Conservation (phyloP, 2,113 vertebrate genomes). For the Myrmecophaga tridactyla region DNA sequence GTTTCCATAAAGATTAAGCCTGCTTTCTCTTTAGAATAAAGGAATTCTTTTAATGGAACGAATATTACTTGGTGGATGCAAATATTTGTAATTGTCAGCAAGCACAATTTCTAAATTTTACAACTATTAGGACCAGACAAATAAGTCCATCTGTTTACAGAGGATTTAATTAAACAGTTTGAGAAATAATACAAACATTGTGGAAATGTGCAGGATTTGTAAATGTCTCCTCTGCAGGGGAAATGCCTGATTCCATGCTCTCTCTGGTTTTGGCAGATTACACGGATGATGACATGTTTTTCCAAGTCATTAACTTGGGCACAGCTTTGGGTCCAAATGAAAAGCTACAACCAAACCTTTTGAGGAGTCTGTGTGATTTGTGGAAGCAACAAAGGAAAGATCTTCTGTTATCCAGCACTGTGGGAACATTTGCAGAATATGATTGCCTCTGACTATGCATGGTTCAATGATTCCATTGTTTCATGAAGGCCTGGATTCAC, state of each 20-base stretch:
- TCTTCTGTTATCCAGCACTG: constrained; percentile 21
- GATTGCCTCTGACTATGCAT: constrained; percentile 26
- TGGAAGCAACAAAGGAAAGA: constrained; percentile 49
- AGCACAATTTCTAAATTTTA: constrained; percentile 28
- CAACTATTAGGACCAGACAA: constrained; percentile 58
- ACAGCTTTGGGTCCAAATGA: constrained; percentile 61
- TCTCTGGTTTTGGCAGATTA: constrained; percentile 61
- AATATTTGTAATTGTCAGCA: constrained; percentile 62
- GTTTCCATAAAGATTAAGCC: constrained; percentile 8
- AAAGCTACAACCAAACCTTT: constrained; percentile 47
- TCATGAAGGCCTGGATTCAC: constrained; percentile 29
- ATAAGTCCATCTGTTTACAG: constrained; percentile 63
- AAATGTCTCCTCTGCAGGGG: not conserved
- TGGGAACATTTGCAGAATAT: constrained; percentile 20
- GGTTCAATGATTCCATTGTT: constrained; percentile 64
- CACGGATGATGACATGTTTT: constrained; percentile 61
- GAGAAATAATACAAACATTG: constrained; percentile 57
- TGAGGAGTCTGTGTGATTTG: constrained; percentile 40
- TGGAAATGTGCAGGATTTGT: constrained; percentile 27
- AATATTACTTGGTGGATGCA: constrained; percentile 48
- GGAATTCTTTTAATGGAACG: constrained; percentile 13
- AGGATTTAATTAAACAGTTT: constrained; percentile 49
- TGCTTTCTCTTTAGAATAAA: constrained; percentile 39
- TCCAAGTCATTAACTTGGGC: constrained; percentile 73
- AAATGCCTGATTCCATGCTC: not conserved